A percentile compares a stretch with the other conserved stretches of the same genome.
Conservation (phyloP, 1,140 invertebrate species). For the Bombus confusus region DNA sequence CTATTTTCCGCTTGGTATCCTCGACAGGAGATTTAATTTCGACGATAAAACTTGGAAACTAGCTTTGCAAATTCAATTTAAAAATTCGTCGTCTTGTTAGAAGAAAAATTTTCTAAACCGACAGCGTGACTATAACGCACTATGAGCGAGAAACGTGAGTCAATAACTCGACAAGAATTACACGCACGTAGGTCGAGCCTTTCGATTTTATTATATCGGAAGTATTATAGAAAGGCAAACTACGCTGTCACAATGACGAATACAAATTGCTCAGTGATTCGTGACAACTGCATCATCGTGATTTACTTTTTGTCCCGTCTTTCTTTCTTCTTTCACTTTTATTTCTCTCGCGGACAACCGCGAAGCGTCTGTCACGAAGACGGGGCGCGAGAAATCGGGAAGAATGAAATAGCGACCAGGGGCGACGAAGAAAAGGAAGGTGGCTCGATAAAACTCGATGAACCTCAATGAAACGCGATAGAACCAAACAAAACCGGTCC, state of each 20-base stretch:
- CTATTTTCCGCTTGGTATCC: not conserved
- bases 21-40: not conserved
- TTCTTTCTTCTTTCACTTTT: not conserved
- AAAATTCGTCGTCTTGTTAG: too few relatives aligned
- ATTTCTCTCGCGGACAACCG: not conserved
- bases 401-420: not conserved
- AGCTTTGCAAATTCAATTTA: not conserved
- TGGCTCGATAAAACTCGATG: slow-evolving; percentile 31
- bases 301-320: not conserved
- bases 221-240: not conserved
- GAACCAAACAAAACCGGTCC: slow-evolving; percentile 37
- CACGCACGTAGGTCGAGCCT: not conserved
- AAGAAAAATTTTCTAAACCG: not conserved
- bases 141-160: not conserved
- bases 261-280: not conserved
- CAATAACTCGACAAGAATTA: not conserved
- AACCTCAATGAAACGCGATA: slow-evolving; percentile 37
- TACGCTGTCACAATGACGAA: not conserved
- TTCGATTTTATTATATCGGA: not conserved
- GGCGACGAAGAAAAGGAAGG: not conserved
- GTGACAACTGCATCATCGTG: not conserved
- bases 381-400: not conserved
- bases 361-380: not conserved
- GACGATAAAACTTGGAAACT: not conserved
- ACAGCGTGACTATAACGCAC: accelerated